Base-by-base conservation (phyloP, 2,797 vertebrate species). In the Melanotaenia nigrans region DNA sequence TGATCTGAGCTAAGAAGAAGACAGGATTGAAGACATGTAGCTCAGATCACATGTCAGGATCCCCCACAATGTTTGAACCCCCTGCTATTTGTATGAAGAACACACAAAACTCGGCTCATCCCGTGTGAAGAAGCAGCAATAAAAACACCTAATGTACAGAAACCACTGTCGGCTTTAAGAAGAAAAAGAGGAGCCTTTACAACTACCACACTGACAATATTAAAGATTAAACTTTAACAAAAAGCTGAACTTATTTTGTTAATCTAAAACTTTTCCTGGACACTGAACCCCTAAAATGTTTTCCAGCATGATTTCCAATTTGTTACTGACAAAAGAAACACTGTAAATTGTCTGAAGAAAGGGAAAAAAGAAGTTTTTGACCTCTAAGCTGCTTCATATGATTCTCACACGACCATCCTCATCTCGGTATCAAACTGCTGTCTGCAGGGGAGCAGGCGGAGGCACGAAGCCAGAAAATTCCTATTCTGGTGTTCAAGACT, bases 341-440 rank as follows among this genome's bases (percentile, higher is more conserved):
- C 68, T 71, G 74, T 73, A 62, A 67, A 71, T 81, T 71, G 58
- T 74, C 36, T 38, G 5, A 7, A 3, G 40, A 33, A 25, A 58
- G 35, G 38, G 30, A 13, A 13, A 28, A 53, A 33, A 42, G 0
- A n/a, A 13, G 30, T 18, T 69, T 68, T 18, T 71, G 78, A 77
- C 92, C 91, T 86, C 85, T 92, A 93, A 95, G 94, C 92, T 84
- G 88, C 77, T 90, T 93, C 96, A 96, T 94, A 94, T 96, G 96
- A 96, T 92, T 85, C 88, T 91, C 95, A 95, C 92, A 89, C 70
- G 92, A 90, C 88, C 64, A 49, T 81, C 74, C 71, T 78, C 71
- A 61, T 80, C 6, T 45, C 61, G 57, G 69, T 55, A 71, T 63
- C 33, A 66, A 58, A 54, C 67, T 2, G 10, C 47, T 71, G 73